Base-by-base conservation (phyloP, 2,888 invertebrate genomes). In the Watsonalla cultraria region DNA sequence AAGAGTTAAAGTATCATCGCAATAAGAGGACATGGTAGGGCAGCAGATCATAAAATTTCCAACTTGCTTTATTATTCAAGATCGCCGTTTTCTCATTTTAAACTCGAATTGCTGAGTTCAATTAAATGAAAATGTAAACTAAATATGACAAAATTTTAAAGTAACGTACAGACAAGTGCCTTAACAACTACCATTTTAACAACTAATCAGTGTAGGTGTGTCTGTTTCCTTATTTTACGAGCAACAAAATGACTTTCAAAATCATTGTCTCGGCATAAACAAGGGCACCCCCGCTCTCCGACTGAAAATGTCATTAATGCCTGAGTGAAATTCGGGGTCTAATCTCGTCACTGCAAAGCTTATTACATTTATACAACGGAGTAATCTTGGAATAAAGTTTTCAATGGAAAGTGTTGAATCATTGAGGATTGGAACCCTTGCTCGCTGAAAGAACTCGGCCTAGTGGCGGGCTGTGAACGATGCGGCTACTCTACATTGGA, bases 221-320 rank as follows among this genome's bases (percentile, higher is more conserved):
- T 68, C 65, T 68, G 65, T 65, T 70, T 66, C 62, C 52, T 60
- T 55, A 72, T 78, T 79, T 82, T 83, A 82, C 83, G 79, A 76
- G 72, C 76, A 73, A 75, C 80, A 78, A 86, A 87, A 84, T 90
- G 90, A 90, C 90, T 89, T 89, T 90, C 89, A 86, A 82, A 88
- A 89, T 80, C 80, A 88, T 90, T 89, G 90, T 89, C 79, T 79
- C 72, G 71, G 64, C 76, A 80, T 76, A 83, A 88, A 86, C 87
- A 84, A 86, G 80, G 73, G 76, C 59, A 59, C 65, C 70, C 77
- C 80, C 78, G 81, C 82, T 74, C 67, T 78, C 77, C 79, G 74
- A 86, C 85, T 87, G 89, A 88, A 88, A 90, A 90, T 88, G 87
- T 90, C 88, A 90, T 90, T 90, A 90, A 89, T 88, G 89, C 84